A percentile compares a stretch with the other conserved stretches of the same genome.
Conservation (phyloP, 2,888 invertebrate genomes). For the Hirtodrosophila alboralis region DNA sequence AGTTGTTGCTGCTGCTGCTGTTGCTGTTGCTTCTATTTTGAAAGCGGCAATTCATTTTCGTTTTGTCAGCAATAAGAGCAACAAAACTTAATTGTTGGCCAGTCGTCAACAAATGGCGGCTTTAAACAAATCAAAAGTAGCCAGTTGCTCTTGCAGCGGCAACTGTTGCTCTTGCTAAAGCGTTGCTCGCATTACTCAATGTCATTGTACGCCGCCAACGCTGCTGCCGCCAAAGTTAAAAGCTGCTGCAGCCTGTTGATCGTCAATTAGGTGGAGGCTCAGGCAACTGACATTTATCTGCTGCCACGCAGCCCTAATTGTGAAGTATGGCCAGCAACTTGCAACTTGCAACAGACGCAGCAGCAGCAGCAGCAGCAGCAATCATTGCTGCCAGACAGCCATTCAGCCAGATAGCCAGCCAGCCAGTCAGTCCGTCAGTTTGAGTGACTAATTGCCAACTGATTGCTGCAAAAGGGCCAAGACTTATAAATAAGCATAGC, state of each 20-base stretch:
- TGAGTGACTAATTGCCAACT: constrained; percentile 73
- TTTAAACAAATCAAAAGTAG: constrained; percentile 70
- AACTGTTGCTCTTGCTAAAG: constrained; percentile 31
- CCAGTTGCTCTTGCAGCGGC: constrained; percentile 26
- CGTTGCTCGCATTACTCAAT: constrained; percentile 75
- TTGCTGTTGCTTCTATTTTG: constrained; percentile 46
- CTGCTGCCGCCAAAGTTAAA: constrained; percentile 62
- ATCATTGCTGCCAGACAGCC: constrained; percentile 33
- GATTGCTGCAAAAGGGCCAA: constrained; percentile 52
- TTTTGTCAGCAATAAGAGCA: constrained; percentile 56
- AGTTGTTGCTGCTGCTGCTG: constrained; percentile 22
- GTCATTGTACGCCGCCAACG: constrained; percentile 67
- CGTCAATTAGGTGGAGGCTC: constrained; percentile 68
- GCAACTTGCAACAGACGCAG: constrained; percentile 13
- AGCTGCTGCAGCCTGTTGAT: constrained; percentile 44
- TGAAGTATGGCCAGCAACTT: constrained; percentile 49
- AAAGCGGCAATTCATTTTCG: constrained; percentile 71
- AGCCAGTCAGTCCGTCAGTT: constrained; percentile 51
- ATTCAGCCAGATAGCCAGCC: constrained; percentile 17
- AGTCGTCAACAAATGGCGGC: constrained; percentile 66
- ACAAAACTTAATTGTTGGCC: constrained; percentile 64
- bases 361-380: constrained; percentile 15
- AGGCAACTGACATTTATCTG: constrained; percentile 69
- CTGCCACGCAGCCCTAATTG: constrained; percentile 55
- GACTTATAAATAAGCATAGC: constrained; percentile 62